These are phyloP conservation scores for Machimus rusticus DNA, from an alignment of 2,888 invertebrate genomes.

Conservation along the genomic window DNA sequence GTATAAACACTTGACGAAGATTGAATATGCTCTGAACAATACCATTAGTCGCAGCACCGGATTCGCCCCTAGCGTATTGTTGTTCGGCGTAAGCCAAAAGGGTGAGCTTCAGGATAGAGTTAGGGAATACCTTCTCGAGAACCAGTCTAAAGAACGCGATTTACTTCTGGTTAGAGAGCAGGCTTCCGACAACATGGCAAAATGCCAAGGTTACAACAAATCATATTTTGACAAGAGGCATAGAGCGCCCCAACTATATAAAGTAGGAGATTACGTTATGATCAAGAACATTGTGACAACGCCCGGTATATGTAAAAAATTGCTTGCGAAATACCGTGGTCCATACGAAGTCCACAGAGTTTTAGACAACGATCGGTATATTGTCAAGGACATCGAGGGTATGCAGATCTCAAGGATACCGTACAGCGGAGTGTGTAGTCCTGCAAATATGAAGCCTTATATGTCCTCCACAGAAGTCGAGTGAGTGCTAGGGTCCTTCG, in stretches of 20 bases:
- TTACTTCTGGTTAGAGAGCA: not conserved
- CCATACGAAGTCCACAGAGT: conserved; percentile 36
- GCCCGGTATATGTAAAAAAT: conserved; percentile 42
- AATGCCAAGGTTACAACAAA: conserved; percentile 27
- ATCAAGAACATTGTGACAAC: conserved; percentile 35
- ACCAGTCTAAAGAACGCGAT: not conserved
- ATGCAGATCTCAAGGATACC: not conserved
- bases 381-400: conserved; percentile 40
- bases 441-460: not conserved
- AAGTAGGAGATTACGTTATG: conserved; percentile 43
- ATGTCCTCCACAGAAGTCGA: not conserved
- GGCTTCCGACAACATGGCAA: conserved; percentile 2
- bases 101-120: too few relatives aligned
- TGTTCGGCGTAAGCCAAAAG: conserved; percentile 52
- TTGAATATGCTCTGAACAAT: too few relatives aligned
- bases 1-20: not conserved
- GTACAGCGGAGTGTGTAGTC: not conserved
- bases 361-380: conserved; percentile 34
- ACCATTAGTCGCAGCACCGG: not conserved
- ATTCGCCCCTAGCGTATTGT: conserved; percentile 25
- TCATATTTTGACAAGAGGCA: conserved; percentile 32
- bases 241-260: conserved; percentile 17
- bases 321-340: conserved; percentile 37
- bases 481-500: not conserved
- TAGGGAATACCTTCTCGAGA: not conserved